These are phyloP conservation scores for Chironex yamaguchii DNA, from an alignment of 30 jellyfish, hydroid and myxozoan species.

Conservation along the genomic window DNA sequence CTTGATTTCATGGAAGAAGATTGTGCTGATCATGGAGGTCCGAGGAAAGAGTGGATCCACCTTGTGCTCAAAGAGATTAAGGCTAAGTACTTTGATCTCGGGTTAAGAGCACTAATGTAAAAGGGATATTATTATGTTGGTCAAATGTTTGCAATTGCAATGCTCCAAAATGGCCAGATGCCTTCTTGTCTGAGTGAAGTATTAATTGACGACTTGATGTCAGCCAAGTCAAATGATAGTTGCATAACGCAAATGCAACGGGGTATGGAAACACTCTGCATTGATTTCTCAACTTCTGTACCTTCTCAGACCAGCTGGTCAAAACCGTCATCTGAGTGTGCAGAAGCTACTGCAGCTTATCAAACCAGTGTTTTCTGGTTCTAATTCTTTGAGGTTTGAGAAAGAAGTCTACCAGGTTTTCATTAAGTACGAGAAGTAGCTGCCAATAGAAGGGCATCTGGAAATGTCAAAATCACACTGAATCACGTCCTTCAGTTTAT, in stretches of 20 bases:
- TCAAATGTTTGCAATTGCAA: conserved; percentile 23
- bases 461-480: not conserved
- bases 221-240: conserved; percentile 5
- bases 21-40: conserved; percentile 59
- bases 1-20: conserved; percentile 59
- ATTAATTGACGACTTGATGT: conserved; percentile 8
- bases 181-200: conserved; percentile 18
- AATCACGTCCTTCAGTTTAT: conserved; percentile 25
- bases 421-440: conserved; percentile 50
- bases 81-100: conserved; percentile 52
- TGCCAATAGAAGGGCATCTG: conserved; percentile 34
- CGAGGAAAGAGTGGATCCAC: conserved; percentile 62
- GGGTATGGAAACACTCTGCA: conserved; percentile 40
- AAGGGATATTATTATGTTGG: conserved; percentile 55
- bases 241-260: conserved; percentile 17
- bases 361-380: conserved; percentile 41
- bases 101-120: conserved; percentile 21
- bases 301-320: conserved; percentile 6
- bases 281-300: conserved; percentile 39
- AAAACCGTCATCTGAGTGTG: not conserved
- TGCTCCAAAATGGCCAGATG: conserved; percentile 51
- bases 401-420: conserved; percentile 29
- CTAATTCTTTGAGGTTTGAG: not conserved
- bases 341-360: conserved; percentile 12
- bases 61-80: conserved; percentile 23